Percentiles rank a stretch among this genome's conserved stretches.
These are phyloP conservation scores for Hafferia zeledoni DNA, from an alignment of 2,797 vertebrate genomes.

Conservation along the genomic window DNA sequence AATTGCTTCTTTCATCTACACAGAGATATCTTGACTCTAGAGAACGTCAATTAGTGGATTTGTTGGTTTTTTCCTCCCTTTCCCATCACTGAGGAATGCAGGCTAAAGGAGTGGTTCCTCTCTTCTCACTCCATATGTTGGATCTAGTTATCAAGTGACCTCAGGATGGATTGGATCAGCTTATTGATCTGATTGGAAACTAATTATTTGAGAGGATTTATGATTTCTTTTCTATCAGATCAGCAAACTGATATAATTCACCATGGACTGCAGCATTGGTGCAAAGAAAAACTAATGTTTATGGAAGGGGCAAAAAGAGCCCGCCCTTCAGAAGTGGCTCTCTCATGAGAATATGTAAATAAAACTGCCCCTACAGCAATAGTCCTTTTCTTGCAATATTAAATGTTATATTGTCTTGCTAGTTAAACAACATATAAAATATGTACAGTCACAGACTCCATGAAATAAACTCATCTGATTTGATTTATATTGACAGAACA, in stretches of 20 bases:
- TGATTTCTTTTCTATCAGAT: not conserved
- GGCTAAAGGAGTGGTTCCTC: not conserved
- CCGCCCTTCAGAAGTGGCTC: not conserved
- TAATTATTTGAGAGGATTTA: not conserved
- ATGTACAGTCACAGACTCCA: not conserved
- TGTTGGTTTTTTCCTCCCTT: not conserved
- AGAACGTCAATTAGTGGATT: accelerated
- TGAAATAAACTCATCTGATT: not conserved
- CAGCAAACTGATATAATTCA: not conserved
- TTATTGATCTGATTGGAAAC: not conserved
- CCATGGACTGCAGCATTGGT: not conserved
- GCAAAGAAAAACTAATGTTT: not conserved
- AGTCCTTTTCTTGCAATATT: not conserved
- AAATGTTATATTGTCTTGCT: not conserved
- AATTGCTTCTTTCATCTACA: constrained; percentile 24
- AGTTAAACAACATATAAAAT: not conserved
- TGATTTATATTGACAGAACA: not conserved
- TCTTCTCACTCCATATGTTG: not conserved
- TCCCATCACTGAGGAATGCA: not conserved
- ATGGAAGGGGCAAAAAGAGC: not conserved
- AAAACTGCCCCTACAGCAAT: not conserved
- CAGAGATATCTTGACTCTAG: not conserved
- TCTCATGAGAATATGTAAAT: not conserved
- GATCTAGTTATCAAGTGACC: not conserved
- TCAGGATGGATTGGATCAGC: not conserved